Conservation (phyloP, 1,140 invertebrate genomes). For the Drosophila seguyi region DNA sequence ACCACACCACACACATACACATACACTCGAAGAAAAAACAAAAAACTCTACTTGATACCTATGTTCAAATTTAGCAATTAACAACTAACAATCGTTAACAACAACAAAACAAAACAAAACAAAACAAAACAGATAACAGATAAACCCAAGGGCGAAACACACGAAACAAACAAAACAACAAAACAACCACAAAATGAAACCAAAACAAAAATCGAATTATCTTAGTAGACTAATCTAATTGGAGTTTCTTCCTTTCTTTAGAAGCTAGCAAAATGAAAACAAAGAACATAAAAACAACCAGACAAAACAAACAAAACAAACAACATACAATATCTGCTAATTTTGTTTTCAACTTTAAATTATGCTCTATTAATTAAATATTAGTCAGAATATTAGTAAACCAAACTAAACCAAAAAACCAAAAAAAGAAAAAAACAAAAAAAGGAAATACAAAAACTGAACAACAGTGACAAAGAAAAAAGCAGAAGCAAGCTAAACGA, state of each 20-base stretch:
- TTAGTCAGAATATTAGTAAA: constrained; percentile 76
- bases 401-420: constrained; percentile 48
- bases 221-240: constrained; percentile 83
- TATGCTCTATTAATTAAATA: constrained; percentile 78
- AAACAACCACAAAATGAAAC: constrained; percentile 37
- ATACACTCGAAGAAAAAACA: constrained; percentile 41
- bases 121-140: constrained; percentile 22
- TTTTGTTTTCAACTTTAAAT: constrained; percentile 79
- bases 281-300: constrained; percentile 48
- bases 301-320: constrained; percentile 56
- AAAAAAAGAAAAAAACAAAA: constrained; percentile 17
- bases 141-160: constrained; percentile 16
- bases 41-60: constrained; percentile 79
- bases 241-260: constrained; percentile 83
- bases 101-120: constrained; percentile 23
- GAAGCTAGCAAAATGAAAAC: constrained; percentile 67
- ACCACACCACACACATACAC: constrained; percentile 37
- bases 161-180: constrained; percentile 19
- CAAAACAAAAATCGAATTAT: constrained; percentile 70
- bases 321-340: constrained; percentile 79
- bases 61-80: constrained; percentile 83
- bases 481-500: constrained; percentile 22
- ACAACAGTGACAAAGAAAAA: constrained; percentile 24
- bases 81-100: constrained; percentile 78
- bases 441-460: constrained; percentile 18